phyloP scores from a whole-genome alignment of 2,888 invertebrate species.

The Lapara coniferarum region DNA sequence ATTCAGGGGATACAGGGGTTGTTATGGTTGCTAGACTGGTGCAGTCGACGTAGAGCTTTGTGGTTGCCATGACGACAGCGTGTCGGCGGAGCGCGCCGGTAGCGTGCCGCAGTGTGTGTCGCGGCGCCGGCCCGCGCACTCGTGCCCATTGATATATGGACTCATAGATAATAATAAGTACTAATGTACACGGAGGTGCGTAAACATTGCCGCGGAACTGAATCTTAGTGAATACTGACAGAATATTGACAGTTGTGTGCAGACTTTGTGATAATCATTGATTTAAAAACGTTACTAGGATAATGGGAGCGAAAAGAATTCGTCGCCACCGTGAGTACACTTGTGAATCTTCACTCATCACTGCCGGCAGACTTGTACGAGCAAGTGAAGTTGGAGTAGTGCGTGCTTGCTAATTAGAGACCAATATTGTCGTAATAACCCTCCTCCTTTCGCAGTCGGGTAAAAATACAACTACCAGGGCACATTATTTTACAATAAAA shows the following conservation, averaged over 20 bases:
- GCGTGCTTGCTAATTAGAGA: no score
- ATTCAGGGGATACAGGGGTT: no score
- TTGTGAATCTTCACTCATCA: no score
- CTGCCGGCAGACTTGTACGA: no score
- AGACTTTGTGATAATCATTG: background rate
- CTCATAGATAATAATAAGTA: background rate
- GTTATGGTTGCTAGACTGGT: no score
- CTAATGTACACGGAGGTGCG: background rate
- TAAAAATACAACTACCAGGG: no score
- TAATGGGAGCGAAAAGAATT: background rate
- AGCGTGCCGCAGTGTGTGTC: constrained; percentile 8
- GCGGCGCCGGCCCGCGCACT: constrained; percentile 21
- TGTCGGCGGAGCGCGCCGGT: background rate
- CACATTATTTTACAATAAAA: no score
- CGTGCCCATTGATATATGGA: background rate
- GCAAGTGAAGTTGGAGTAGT: no score
- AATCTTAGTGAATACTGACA: background rate
- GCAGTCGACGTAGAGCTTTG: no score
- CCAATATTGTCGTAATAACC: no score
- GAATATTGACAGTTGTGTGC: background rate
- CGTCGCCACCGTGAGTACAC: background rate
- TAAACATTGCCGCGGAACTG: background rate
- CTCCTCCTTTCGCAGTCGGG: no score
- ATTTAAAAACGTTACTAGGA: background rate
- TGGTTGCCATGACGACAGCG: no score